Conservation (phyloP, 2,888 invertebrate genomes). For the Lasioglossum marginatum region DNA sequence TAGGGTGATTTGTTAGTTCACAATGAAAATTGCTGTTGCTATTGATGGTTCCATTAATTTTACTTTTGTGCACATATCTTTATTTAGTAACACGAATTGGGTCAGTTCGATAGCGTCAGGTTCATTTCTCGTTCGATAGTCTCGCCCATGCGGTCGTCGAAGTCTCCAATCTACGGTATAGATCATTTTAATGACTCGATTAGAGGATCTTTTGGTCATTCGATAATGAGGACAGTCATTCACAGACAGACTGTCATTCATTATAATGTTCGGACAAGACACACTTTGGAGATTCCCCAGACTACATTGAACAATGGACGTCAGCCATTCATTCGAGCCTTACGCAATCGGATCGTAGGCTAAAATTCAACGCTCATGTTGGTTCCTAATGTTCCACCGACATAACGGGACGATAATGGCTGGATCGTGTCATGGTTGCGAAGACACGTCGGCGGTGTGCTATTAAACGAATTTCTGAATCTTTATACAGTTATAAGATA, state of each 20-base stretch:
- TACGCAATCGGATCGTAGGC: slow-evolving; percentile 46
- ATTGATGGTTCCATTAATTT: too few relatives aligned
- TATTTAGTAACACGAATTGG: background rate
- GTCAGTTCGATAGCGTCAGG: background rate
- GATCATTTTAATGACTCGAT: background rate
- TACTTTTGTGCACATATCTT: too few relatives aligned
- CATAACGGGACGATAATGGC: slow-evolving; percentile 59
- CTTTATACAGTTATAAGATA: slow-evolving; percentile 15
- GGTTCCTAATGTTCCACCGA: slow-evolving; percentile 41
- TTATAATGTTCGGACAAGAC: background rate
- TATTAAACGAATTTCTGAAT: slow-evolving; percentile 32
- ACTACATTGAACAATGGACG: background rate
- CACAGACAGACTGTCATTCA: background rate
- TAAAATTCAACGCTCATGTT: slow-evolving; percentile 45
- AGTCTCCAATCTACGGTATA: background rate
- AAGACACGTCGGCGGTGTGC: slow-evolving; percentile 22
- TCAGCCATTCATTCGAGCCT: slow-evolving; percentile 47
- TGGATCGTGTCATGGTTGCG: slow-evolving; percentile 52
- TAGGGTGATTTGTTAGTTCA: too few relatives aligned
- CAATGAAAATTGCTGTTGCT: too few relatives aligned
- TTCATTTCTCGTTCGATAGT: background rate
- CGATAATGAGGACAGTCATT: background rate
- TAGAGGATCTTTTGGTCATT: background rate
- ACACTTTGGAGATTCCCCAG: background rate
- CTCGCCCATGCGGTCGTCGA: background rate